Base-by-base conservation (phyloP, 1,140 invertebrate genomes). In the Diorhabda carinulata region DNA sequence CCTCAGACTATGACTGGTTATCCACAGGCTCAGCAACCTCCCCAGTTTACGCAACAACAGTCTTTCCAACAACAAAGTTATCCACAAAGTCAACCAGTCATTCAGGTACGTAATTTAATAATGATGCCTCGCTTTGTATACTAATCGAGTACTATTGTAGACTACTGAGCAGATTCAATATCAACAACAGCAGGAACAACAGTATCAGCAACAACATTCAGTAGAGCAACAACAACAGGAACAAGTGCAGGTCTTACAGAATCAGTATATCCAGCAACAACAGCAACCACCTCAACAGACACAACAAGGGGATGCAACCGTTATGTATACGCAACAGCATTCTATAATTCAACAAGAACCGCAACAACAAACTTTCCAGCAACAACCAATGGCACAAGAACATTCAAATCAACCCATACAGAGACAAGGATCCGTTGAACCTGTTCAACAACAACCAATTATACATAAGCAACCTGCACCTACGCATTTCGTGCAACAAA, bases 41-140 rank as follows among this genome's bases (percentile, higher is more conserved):
- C 47, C 6, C 47, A 52, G 47, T 52, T 8, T n/a, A 52, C 47
- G 6, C 75, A 78, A 76, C 69, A 82, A 77, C 66, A 81, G 79
- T 67, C 82, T 79, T 62, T 84, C 80, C 75, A 84, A 79, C 69
- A 84, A 78, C 68, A 82, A 73, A 63, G 78, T 47, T 45, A 43
- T 9, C 10, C 61, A n/a, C 65, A 67, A 52, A n/a, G 47, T 8
- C 47, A 52, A 52, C 2, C 47, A 8, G 47, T 52, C n/a, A 52
- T 52, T 8, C 47, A 52, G n/a, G 47, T 52, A 52, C 6, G 47
- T 52, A 52, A 52, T 8, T 6, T 8, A 52, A 52, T 52, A 6
- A 52, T 52, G 4, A 8, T 8, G 47, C n/a, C 2, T 52, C n/a
- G 2, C 47, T 59, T 56, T 43, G 72, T 74, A 43, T 74, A 76